Evolutionary conservation across 2,797 vertebrate species (phyloP), one percentile per base, ranked within the genome.

Genomic region (Enteromius paludinosus): DNA sequence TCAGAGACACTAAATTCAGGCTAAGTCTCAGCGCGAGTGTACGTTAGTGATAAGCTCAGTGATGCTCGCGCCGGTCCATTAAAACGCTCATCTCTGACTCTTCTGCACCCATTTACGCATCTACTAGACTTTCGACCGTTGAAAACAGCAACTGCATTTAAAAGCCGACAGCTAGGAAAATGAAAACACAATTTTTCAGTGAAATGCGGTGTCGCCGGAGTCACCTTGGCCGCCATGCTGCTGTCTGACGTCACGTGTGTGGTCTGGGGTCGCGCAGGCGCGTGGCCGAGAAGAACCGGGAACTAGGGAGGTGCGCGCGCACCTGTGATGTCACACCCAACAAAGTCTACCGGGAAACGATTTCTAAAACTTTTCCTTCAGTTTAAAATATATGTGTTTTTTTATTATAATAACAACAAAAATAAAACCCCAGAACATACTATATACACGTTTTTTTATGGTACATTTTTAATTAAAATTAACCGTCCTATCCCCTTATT

Each of bases 191-290:
- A 2, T 47, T 82, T 78, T 84, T 89, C 12, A 75, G 85, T 86
- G 79, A 70, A 84, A 77, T 80, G 87, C 78, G 86, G 89, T 88
- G 88, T 92, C 90, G 91, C 94, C 90, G 93, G 96, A 98, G 97
- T 99, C 97, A 99, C 97, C 97, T 99, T 98, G 97, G 96, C 96
- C 96, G 97, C 97, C 97, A 99, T 99, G 95, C 96, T 99, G 96
- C 90, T 91, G 47, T 90, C 81, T 93, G 93, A 95, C 94, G 95
- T 95, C 94, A 95, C 93, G 87, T 76, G 89, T 79, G 89, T 79
- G 90, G 87, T 88, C 1, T 12, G 2, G 35, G 62, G 18, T 54
- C 71, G 83, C 73, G 78, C 85, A 84, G 84, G 87, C 86, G 83
- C 78, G 0, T 65, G 52, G 25, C 25, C 47, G 77, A 41, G 20